Conservation (phyloP, 2,113 vertebrate species). For the Rhinoderma darwinii region DNA sequence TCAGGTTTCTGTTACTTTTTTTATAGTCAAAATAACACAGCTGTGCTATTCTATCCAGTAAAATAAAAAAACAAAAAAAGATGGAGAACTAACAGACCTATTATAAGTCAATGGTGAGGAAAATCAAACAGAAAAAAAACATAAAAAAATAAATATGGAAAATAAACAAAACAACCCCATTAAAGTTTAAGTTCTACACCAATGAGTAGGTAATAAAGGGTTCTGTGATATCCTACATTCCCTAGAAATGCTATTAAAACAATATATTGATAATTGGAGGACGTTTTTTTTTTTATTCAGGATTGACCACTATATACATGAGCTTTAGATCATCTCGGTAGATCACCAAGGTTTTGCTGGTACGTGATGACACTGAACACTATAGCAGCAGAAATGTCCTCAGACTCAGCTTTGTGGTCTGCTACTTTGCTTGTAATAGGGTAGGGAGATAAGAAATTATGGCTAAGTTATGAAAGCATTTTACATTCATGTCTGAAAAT, state of each 20-base stretch:
- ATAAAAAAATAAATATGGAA: background rate
- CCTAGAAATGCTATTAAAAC: too few species aligned
- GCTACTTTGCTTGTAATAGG: background rate
- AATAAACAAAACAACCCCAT: too few species aligned
- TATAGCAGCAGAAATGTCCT: background rate
- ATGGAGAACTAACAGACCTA: too few species aligned
- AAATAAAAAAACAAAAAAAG: too few species aligned
- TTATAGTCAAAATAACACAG: background rate
- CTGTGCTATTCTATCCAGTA: too few species aligned
- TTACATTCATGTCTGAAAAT: background rate
- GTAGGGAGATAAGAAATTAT: background rate
- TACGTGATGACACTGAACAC: too few species aligned
- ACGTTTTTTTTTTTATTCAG: too few species aligned
- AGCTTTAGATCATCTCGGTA: too few species aligned
- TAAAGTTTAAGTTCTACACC: too few species aligned
- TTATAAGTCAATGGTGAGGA: background rate
- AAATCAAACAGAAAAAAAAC: background rate
- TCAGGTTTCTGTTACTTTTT: background rate
- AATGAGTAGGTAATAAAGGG: too few species aligned
- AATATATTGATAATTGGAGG: too few species aligned
- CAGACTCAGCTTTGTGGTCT: background rate
- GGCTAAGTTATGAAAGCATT: background rate
- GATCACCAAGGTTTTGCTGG: background rate
- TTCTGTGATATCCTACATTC: too few species aligned
- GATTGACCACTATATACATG: background rate